A percentile compares a stretch with the other conserved stretches of the same genome.
Conservation (phyloP, 1,140 invertebrate genomes). For the Bombus pyrosoma region DNA sequence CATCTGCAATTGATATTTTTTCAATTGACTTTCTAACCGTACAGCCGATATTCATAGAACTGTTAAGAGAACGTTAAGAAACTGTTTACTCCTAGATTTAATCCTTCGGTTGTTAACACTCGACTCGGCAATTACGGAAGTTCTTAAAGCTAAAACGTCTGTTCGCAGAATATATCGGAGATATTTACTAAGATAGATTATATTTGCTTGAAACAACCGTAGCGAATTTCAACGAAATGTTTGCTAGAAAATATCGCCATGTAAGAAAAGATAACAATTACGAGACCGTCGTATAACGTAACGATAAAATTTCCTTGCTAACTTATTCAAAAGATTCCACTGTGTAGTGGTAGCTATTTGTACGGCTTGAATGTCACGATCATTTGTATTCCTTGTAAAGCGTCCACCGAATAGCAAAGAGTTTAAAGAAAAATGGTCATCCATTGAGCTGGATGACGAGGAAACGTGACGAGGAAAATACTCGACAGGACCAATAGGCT, state of each 20-base stretch:
- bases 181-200: too few relatives aligned
- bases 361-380: constrained; percentile 22
- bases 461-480: constrained; percentile 45
- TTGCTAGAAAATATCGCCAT: neutral
- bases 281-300: neutral
- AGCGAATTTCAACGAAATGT: too few relatives aligned
- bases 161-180: too few relatives aligned
- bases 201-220: too few relatives aligned
- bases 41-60: neutral
- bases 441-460: constrained; percentile 47
- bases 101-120: neutral
- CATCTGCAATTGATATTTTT: constrained; percentile 43
- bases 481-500: neutral
- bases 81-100: neutral
- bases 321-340: neutral
- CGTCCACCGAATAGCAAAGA: constrained; percentile 51
- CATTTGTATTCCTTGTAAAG: constrained; percentile 41
- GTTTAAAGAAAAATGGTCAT: constrained; percentile 41
- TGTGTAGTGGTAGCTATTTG: neutral
- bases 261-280: neutral
- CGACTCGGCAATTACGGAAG: neutral
- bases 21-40: neutral
- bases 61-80: neutral
- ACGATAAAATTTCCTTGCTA: neutral
- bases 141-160: too few relatives aligned